Evolutionary conservation across 2,113 vertebrate species (phyloP), one percentile per base, ranked within the genome.

Genomic region (Larimichthys polyactis): DNA sequence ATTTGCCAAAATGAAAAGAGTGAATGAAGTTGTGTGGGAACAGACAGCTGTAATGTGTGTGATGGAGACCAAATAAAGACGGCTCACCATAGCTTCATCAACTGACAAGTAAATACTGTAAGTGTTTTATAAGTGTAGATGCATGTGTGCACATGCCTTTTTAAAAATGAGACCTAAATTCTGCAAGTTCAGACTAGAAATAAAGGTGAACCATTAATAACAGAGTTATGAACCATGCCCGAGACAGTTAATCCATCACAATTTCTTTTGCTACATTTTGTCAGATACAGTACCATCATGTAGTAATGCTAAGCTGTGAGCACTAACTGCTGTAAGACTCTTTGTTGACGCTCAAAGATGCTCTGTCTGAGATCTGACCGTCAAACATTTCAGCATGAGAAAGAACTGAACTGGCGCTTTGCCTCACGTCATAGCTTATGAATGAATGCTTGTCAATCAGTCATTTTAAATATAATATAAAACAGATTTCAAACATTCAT

Each of bases 1-100:
- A 83, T 77, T 76, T 57, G 65, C 78, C 55, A 70, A 75, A 3
- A 20, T 55, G 69, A 57, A 19, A 11, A 66, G 14, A 71, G 36
- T 59, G n/a, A 69, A 55, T 43, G 40, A 58, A 67, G 49, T 24
- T 44, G 66, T 22, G 44, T 59, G n/a, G 32, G 57, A 60, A 60
- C 20, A 32, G 12, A 46, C 44, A 46, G 44, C 12, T 15, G 11
- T 14, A 46, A 27, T 0, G 27, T 22, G 60, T 54, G 22, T 22
- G 62, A 36, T 24, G 69, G 55, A 67, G 6, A 58, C 9, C 11
- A 60, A 44, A 27, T 46, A 46, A 46, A 46, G 12, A 55, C 20
- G 36, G 40, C 48, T 57, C n/a, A 70, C 1, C 17, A 20, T 17
- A 77, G 11, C 24, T 49, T 14, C 27, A 51, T 0, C 4, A 40